Evolutionary conservation across 2,113 vertebrate genomes (phyloP).

Genomic region (Ovis aries): DNA sequence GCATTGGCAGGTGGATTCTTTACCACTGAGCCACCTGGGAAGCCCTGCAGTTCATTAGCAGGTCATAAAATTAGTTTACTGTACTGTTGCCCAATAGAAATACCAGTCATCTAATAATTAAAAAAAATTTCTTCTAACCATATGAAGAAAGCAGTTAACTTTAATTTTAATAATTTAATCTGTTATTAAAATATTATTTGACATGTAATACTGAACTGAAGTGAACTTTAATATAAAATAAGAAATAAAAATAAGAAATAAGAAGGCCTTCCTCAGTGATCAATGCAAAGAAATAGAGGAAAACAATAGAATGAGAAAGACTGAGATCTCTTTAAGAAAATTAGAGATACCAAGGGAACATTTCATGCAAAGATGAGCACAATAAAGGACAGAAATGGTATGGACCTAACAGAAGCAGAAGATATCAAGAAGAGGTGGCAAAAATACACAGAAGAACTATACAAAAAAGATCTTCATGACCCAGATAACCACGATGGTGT

Average conservation of each 20-base stretch:
- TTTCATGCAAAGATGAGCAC: background rate
- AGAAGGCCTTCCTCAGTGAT: background rate
- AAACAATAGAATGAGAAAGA: background rate
- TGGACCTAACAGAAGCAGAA: background rate
- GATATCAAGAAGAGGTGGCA: background rate
- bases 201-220: background rate
- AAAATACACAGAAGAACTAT: background rate
- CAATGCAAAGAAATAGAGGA: background rate
- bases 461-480: background rate
- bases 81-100: background rate
- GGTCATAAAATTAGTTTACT: background rate
- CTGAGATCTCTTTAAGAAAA: background rate
- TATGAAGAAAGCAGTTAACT: background rate
- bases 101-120: background rate
- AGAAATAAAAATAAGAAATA: background rate
- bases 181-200: background rate
- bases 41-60: background rate
- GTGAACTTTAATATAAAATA: background rate
- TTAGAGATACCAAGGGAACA: background rate
- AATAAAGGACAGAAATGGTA: background rate
- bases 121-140: background rate
- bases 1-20: background rate
- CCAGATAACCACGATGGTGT: background rate
- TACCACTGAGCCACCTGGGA: background rate
- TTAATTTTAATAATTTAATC: background rate